Base-by-base conservation (phyloP, 2,797 vertebrate species). In the Coilia nasus region DNA sequence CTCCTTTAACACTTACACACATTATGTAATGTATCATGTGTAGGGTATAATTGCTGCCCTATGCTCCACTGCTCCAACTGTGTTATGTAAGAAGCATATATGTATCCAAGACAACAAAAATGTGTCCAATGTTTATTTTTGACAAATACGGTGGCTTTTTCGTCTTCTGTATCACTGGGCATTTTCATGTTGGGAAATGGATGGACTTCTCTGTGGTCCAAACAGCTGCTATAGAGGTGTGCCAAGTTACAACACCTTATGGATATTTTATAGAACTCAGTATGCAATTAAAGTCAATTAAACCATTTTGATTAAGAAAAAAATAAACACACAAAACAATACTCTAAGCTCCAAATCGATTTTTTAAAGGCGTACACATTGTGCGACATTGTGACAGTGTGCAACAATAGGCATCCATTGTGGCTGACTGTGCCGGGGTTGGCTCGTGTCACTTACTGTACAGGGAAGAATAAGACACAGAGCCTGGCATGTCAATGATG, bases 401-500 rank as follows among this genome's bases (percentile, higher is more conserved):
- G 17, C 15, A 15, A 41, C 71, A 78, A 78, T 17, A 44, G 21
- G 35, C 71, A 1, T 10, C 71, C 35, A 44, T 78, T 78, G 35
- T 78, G 71, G 21, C 1, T 0, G 19, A 10, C 35, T 78, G 15
- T 64, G 83, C 60, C 15, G 28, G 2, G 35, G 78, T 21, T 25
- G 82, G 62, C 28, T 35, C 71, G 82, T 60, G 14, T 85, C 81
- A 85, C 84, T 75, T 10, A 81, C 67, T 46, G 82, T 83, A 78
- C 85, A 83, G 28, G 82, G 21, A 80, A 85, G 60, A 85, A 71
- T 81, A 62, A 41, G 47, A 47, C 6, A 80, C 82, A 82, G 84
- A 88, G 86, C 44, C 7, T 50, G 85, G 31, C 2, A 41, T 83
- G 87, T 86, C 90, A 87, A 90, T 91, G 89, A 93, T 89, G 89